phyloP scores from a whole-genome alignment of 2,113 vertebrate genomes.

The Sphyrna mokarran region DNA sequence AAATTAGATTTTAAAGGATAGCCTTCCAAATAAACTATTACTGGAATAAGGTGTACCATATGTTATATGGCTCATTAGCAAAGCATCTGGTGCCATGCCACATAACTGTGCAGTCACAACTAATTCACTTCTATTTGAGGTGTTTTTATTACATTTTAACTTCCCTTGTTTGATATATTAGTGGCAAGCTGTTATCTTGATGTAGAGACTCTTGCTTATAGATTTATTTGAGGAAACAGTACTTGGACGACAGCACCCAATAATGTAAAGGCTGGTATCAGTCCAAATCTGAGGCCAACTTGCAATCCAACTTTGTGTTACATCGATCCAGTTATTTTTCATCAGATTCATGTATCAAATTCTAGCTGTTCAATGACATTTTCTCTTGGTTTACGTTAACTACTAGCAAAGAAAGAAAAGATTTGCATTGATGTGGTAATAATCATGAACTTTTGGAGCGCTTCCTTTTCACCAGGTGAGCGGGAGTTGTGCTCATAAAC shows the following conservation, averaged over 20 bases:
- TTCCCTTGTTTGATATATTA: background rate
- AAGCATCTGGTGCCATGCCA: background rate
- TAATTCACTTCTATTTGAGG: background rate
- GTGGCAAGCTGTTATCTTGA: background rate
- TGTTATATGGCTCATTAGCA: background rate
- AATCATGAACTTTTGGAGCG: background rate
- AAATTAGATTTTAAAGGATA: background rate
- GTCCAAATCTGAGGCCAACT: background rate
- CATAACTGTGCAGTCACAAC: background rate
- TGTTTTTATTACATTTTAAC: background rate
- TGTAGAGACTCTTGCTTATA: background rate
- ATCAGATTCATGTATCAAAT: background rate
- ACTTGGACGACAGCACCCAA: background rate
- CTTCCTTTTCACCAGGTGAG: too few relatives aligned
- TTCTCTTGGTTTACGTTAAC: background rate
- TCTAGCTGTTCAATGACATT: background rate
- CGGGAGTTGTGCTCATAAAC: too few relatives aligned
- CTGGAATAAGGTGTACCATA: too few relatives aligned
- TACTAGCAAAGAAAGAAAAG: background rate
- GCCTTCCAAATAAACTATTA: background rate
- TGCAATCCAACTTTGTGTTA: background rate
- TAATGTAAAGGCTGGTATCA: background rate
- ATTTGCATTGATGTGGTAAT: background rate
- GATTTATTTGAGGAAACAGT: background rate
- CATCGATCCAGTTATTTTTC: background rate